phyloP scores from a whole-genome alignment of 2,888 invertebrate genomes.

The Nomada fucata region DNA sequence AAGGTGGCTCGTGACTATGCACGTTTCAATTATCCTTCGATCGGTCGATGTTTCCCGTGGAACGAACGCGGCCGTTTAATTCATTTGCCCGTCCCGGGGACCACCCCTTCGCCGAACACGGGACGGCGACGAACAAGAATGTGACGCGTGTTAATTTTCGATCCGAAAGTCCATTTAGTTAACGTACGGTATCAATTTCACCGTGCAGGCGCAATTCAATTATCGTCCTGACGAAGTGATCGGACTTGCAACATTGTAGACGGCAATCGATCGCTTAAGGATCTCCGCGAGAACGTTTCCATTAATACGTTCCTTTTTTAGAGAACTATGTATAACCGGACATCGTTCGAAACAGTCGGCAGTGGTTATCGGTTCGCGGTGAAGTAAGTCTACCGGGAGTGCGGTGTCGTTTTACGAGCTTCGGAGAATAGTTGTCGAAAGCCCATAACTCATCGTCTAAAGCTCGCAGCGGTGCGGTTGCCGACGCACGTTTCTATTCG shows the following conservation, averaged over 20 bases:
- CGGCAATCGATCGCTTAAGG: background rate
- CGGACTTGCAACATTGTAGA: background rate
- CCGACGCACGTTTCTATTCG: background rate
- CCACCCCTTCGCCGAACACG: background rate
- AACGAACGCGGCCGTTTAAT: background rate
- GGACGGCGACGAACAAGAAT: background rate
- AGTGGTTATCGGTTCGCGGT: slow-evolving; percentile 32
- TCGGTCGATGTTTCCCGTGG: background rate
- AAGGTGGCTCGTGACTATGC: background rate
- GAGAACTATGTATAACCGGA: slow-evolving; percentile 6
- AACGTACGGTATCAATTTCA: too few species aligned
- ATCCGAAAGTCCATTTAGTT: too few species aligned
- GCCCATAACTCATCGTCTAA: slow-evolving; percentile 49
- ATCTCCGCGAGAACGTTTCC: background rate
- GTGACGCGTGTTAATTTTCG: background rate
- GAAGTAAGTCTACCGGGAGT: slow-evolving; percentile 13
- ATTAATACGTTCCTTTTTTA: slow-evolving; percentile 17
- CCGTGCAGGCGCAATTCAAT: too few species aligned
- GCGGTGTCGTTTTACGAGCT: slow-evolving; percentile 51
- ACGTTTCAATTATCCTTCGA: background rate
- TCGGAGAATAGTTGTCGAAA: slow-evolving; percentile 38
- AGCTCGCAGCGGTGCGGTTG: slow-evolving; percentile 32
- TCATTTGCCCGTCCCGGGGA: too few species aligned
- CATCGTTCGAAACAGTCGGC: slow-evolving; percentile 2
- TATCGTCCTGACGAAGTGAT: too few species aligned